phyloP scores from a whole-genome alignment of 2,113 vertebrate species.

The Ginglymostoma cirratum region DNA sequence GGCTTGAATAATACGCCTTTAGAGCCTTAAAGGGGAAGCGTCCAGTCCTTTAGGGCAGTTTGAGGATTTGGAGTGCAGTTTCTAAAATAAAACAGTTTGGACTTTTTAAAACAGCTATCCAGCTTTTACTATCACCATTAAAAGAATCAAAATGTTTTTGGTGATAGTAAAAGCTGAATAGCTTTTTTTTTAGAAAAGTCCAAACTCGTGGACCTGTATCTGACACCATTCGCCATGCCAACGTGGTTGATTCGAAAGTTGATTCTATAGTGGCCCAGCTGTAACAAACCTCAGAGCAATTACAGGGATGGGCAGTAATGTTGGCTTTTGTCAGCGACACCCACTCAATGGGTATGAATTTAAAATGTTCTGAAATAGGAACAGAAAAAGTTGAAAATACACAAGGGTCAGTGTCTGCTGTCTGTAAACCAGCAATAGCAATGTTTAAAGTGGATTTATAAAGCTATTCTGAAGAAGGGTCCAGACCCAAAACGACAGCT shows the following conservation, averaged over 20 bases:
- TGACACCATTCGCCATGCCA: not conserved
- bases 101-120: too few species aligned
- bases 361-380: not conserved
- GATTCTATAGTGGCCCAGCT: not conserved
- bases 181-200: not conserved
- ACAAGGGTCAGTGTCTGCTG: not conserved
- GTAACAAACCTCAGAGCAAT: not conserved
- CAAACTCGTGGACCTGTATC: not conserved
- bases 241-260: not conserved
- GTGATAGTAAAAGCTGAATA: not conserved
- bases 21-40: not conserved
- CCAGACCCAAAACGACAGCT: too few species aligned
- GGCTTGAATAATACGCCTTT: not conserved
- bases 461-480: not conserved
- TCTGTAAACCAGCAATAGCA: not conserved
- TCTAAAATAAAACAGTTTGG: not conserved
- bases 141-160: too few species aligned
- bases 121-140: too few species aligned
- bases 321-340: not conserved
- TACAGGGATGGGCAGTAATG: not conserved
- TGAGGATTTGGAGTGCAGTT: not conserved
- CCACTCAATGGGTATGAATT: not conserved
- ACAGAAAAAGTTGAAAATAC: not conserved
- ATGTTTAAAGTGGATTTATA: not conserved
- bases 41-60: not conserved